Evolutionary conservation across 2,113 vertebrate species (phyloP).

Genomic region (Thomomys bottae): DNA sequence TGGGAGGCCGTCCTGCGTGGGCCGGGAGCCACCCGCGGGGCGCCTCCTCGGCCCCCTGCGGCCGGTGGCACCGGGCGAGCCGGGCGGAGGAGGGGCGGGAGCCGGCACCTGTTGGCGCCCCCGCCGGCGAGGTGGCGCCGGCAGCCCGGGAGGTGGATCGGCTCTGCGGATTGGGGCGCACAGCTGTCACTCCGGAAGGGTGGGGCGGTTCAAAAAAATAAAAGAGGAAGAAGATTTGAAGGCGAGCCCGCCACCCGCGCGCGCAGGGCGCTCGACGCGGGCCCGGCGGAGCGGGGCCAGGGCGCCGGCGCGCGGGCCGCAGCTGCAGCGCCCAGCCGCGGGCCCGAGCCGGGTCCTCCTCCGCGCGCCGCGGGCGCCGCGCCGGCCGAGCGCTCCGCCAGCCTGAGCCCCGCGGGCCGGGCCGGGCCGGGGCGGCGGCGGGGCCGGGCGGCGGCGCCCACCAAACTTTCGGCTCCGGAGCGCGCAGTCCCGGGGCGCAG

Average conservation of each 20-base stretch:
- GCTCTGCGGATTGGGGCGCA: slow-evolving; percentile 77
- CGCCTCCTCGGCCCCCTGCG: too few relatives aligned
- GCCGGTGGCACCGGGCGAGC: too few relatives aligned
- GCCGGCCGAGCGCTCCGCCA: not conserved
- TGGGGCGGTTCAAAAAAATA: slow-evolving; percentile 62
- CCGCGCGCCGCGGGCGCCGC: slow-evolving; percentile 9
- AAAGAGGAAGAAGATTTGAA: slow-evolving; percentile 13
- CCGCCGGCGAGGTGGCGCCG: not conserved
- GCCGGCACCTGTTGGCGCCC: too few relatives aligned
- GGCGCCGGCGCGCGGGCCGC: not conserved
- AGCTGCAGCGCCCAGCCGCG: slow-evolving; percentile 10
- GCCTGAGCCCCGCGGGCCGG: not conserved
- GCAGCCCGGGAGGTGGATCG: slow-evolving; percentile 49
- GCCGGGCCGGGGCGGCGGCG: not conserved
- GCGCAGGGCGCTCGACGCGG: not conserved
- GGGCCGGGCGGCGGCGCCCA: not conserved
- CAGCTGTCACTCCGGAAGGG: slow-evolving; percentile 78
- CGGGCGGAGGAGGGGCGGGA: too few relatives aligned
- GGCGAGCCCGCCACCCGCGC: slow-evolving; percentile 10
- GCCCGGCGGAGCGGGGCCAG: not conserved
- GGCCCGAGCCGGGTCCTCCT: slow-evolving; percentile 40
- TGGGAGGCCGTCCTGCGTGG: too few relatives aligned
- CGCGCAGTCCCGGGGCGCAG: slow-evolving; percentile 34
- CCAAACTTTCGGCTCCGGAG: slow-evolving; percentile 67
- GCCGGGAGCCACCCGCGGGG: too few relatives aligned